phyloP scores from a whole-genome alignment of 2,113 vertebrate species.

The Axis porcinus region DNA sequence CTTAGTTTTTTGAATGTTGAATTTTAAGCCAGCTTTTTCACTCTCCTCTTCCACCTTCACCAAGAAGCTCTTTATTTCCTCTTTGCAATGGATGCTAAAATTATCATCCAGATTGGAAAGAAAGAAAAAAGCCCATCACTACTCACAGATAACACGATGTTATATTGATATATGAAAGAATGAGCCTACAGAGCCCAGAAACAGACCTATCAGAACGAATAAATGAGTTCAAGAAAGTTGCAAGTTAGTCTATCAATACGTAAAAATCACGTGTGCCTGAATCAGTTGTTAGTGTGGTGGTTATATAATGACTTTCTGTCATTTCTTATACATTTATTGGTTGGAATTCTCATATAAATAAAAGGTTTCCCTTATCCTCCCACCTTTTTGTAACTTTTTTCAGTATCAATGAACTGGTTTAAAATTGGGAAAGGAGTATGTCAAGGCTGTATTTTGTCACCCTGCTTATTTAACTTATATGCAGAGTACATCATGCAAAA shows the following conservation, averaged over 20 bases:
- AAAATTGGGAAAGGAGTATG: not conserved
- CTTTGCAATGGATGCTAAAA: not conserved
- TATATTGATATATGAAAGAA: not conserved
- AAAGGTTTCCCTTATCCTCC: not conserved
- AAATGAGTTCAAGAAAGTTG: not conserved
- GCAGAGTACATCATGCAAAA: not conserved
- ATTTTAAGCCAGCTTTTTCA: not conserved
- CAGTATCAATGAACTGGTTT: not conserved
- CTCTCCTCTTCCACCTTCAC: not conserved
- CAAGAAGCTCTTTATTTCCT: not conserved
- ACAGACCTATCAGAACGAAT: not conserved
- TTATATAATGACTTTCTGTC: not conserved
- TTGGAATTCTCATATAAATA: not conserved
- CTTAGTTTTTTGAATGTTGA: not conserved
- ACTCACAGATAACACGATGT: not conserved
- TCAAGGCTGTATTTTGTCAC: not conserved
- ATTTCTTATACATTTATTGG: not conserved
- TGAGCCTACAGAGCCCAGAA: not conserved
- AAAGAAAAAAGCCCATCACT: constrained; percentile 8
- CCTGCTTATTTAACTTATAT: not conserved
- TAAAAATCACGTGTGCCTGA: not conserved
- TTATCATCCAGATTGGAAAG: not conserved
- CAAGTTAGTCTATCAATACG: not conserved
- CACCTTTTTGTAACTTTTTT: not conserved
- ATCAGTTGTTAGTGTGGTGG: not conserved